Evolutionary conservation across 2,797 vertebrate species (phyloP), one percentile per base, ranked within the genome.

Genomic region (Cetoscarus ocellatus): DNA sequence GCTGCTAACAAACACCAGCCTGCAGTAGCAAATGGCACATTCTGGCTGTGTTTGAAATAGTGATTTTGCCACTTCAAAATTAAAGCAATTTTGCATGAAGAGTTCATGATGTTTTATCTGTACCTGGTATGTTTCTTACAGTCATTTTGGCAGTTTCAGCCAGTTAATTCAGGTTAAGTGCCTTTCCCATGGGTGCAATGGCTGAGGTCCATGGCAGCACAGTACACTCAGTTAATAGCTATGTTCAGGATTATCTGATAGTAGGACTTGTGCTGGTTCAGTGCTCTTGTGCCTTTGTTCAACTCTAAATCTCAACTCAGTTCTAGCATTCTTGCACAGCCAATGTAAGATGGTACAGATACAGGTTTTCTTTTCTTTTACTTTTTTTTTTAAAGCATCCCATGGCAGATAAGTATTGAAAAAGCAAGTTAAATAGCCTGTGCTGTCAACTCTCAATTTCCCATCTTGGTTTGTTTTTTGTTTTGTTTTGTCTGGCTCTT

Each of bases 301-400:
- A 49, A 7, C 18, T 67, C 74, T 79, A 86, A 83, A 79, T 80
- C 67, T 78, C 36, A 66, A 87, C 77, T 86, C 35, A 62, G 73
- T 68, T 65, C 39, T 15, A 65, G 48, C 62, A 63, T 79, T 80
- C 66, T 75, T 50, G 65, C 71, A 70, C 77, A 69, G 65, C 64
- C 27, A 85, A 88, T 84, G 73, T 80, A 90, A 93, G 91, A 91
- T 84, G 83, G 79, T 83, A 64, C 65, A 77, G 64, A 85, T 27
- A 64, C 60, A 69, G 49, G 72, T 75, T 77, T 82, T 27, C 4
- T 27, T 27, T 27, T 27, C 27, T 27, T 27, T 2, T 27, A 27
- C 27, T 27, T 27, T 27, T 27, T 27, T 67, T 71, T 85, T 81
- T 82, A 87, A 57, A 60, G 54, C 76, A 55, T 77, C 61, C 73